Conservation (phyloP, 2,888 invertebrate genomes). For the Limnephilus lunatus region DNA sequence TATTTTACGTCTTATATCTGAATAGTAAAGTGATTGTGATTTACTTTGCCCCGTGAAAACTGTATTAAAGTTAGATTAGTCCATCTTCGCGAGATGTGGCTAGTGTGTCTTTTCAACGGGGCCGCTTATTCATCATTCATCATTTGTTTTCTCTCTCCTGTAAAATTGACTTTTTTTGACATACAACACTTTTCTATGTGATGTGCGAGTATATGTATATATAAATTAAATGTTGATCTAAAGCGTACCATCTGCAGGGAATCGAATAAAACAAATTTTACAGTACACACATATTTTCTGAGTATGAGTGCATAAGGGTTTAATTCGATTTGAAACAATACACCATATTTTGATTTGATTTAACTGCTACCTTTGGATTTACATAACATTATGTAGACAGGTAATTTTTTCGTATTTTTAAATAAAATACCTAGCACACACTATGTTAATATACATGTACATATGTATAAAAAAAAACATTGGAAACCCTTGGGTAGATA, state of each 20-base stretch:
- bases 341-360: neutral
- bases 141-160: too few species aligned
- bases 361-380: neutral
- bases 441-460: neutral
- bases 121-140: too few species aligned
- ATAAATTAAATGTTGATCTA: neutral
- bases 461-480: neutral
- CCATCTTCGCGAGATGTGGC: too few species aligned
- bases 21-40: too few species aligned
- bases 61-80: too few species aligned
- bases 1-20: neutral
- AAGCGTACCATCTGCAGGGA: neutral
- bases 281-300: neutral
- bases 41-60: too few species aligned
- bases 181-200: too few species aligned
- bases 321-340: neutral
- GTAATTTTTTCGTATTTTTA: neutral
- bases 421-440: neutral
- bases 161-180: too few species aligned
- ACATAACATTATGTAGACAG: neutral
- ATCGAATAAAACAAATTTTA: neutral
- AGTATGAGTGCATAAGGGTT: neutral
- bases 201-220: too few species aligned
- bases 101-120: too few species aligned
- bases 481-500: neutral